Base-by-base conservation (phyloP, 2,113 vertebrate species). In the Hippopotamus amphibius region DNA sequence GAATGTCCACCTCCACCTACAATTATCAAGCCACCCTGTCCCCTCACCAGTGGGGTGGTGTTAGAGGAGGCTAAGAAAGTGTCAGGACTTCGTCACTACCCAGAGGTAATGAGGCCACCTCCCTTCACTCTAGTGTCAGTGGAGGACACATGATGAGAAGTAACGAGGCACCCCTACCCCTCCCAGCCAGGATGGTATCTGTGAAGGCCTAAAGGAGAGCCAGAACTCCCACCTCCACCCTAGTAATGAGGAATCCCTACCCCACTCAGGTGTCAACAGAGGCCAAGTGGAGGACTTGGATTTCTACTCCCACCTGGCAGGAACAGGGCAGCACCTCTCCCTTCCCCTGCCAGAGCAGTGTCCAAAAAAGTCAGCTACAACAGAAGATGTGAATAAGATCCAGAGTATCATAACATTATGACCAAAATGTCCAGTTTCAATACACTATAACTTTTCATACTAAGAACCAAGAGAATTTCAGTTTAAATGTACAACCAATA, bases 381-480 rank as follows among this genome's bases (percentile, higher is more conserved):
- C 22, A 65, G 37, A 82, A 82, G 26, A 22, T 30, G 3, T 72
- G 50, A 95, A 53, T 48, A 80, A 80, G 30, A 88, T 30, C 13
- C 41, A 88, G 37, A 46, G 28, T 59, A 41, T 80, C 33, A 5
- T 15, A 46, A 17, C 37, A 89, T n/a, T 50, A 80, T 81, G 68
- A n/a, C 50, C 24, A 55, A 88, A 93, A 50, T 53, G 7, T 43
- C 24, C 74, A 87, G 41, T 84, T 53, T 59, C 46, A 17, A 9
- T 16, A 77, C 24, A 91, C 92, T 92, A 33, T 80, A 61, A 69
- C 24, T 72, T 30, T 80, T 43, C 17, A 68, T 65, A 48, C 0
- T 13, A 82, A 95, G 57, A 92, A 90, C 53, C 15, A 74, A 79
- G 66, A 91, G 92, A 53, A 59, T 79, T 30, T 92, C 46, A 84